These are phyloP conservation scores for Myiozetetes cayanensis DNA, from an alignment of 2,113 vertebrate species.

Conservation along the genomic window DNA sequence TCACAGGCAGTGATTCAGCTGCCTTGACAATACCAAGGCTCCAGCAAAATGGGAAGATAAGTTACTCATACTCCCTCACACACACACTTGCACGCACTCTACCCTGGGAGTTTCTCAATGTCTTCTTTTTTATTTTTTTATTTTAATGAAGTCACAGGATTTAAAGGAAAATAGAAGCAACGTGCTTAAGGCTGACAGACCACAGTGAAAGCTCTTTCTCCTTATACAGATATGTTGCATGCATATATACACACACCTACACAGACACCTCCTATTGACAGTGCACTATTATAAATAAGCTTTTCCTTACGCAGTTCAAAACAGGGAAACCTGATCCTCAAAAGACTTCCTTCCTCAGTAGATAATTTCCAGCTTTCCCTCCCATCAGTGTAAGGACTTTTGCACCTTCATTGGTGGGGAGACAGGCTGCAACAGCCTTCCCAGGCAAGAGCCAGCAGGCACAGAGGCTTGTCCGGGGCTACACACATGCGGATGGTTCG, in stretches of 20 bases:
- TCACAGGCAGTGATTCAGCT: constrained; percentile 64
- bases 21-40: constrained; percentile 53
- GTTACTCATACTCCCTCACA: not conserved
- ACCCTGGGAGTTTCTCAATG: not conserved
- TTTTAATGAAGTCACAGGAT: not conserved
- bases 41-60: constrained; percentile 4
- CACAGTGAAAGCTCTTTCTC: not conserved
- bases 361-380: not conserved
- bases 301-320: not conserved
- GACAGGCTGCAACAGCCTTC: not conserved
- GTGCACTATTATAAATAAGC: not conserved
- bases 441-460: not conserved
- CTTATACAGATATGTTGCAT: not conserved
- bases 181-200: not conserved
- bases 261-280: not conserved
- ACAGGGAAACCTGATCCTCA: not conserved
- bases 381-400: not conserved
- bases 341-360: not conserved
- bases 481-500: fast-evolving
- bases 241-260: not conserved
- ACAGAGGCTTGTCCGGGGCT: not conserved
- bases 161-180: not conserved
- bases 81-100: not conserved
- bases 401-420: not conserved
- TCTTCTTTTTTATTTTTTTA: not conserved